Base-by-base conservation (phyloP, 2,113 vertebrate species). In the Crotalus helleri region DNA sequence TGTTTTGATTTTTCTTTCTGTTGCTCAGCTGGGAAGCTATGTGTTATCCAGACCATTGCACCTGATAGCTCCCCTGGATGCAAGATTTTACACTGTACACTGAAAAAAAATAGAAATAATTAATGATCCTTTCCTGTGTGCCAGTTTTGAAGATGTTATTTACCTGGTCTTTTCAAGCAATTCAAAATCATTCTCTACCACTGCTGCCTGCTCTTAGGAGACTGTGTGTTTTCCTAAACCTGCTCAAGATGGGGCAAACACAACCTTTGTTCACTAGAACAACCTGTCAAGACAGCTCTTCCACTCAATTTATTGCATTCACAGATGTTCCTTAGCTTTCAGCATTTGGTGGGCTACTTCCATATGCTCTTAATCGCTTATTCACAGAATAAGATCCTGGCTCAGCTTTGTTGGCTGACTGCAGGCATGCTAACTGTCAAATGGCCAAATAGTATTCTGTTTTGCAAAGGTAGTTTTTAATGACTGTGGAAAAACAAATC, bases 61-160 rank as follows among this genome's bases (percentile, higher is more conserved):
- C 87, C 81, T 91, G 93, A 94, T 97, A 95, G 93, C 94, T 95
- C 87, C 94, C 12, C 39, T 95, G 95, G 94, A 95, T 96, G 94
- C 96, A 95, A 86, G 6, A 93, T 91, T 94, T 46, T 61, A 96
- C 92, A 90, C 94, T 23, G 69, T 81, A 39, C 2, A 39, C 33
- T 81, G 69, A 9, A 81, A 81, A 95, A 96, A 90, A 94, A 94
- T 90, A 95, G 96, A 94, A 97, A 96, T 97, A 97, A 97, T 95
- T 97, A 97, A 97, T 95, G 92, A 96, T 94, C 93, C 90, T 94
- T 93, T 94, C 93, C 95, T 0, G 81, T 12, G 92, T 96, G 96
- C 97, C 96, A 95, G 49, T 96, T 97, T 92, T 96, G 92, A 96
- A 97, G 95, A 96, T 86, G 58, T 95, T 96, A 92, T 96, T 96